Base-by-base conservation (phyloP, 2,888 invertebrate genomes). In the Dermolepida albohirtum region DNA sequence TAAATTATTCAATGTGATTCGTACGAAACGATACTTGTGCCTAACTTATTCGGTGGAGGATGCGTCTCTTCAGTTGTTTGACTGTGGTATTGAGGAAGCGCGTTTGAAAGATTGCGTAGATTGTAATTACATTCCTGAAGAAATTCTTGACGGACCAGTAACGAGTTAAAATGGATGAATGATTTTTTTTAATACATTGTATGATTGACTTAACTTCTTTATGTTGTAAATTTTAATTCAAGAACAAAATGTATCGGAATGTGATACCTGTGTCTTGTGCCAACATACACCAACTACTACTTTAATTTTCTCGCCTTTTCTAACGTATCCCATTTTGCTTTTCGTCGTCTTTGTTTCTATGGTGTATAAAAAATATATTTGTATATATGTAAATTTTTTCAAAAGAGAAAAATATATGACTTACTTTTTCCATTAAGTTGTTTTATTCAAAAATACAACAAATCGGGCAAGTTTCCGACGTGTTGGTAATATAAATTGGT, bases 191-290 rank as follows among this genome's bases (percentile, higher is more conserved):
- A 17, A 22, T 49, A 22, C 0, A 49, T 17, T 11, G 22, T 22
- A 10, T 10, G n/a, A 16, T 11, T 49, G 17, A 17, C 10, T 16
- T 6, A 22, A 22, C 11, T 49, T 62, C 47, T 11, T 34, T 62
- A 29, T 27, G 47, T 47, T 55, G 16, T 54, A 14, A 17, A 16
- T 62, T 47, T 47, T n/a, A 14, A 39, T 47, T 34, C 39, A 11
- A 39, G 47, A 47, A 47, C 47, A 62, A 47, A 49, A 11, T 16
- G 47, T 62, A 74, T 73, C 73, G 73, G 69, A 74, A 77, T 77
- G 77, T 77, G 78, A 77, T 78, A 77, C 75, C 75, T 74, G 76
- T 76, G 75, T 76, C 76, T 76, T 74, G 78, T 77, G 77, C 76
- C 77, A 77, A 55, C 67, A 71, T 73, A 74, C 75, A 75, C 71